Evolutionary conservation across 2,888 invertebrate genomes (phyloP).

Genomic region (Drosophila maculinotata): DNA sequence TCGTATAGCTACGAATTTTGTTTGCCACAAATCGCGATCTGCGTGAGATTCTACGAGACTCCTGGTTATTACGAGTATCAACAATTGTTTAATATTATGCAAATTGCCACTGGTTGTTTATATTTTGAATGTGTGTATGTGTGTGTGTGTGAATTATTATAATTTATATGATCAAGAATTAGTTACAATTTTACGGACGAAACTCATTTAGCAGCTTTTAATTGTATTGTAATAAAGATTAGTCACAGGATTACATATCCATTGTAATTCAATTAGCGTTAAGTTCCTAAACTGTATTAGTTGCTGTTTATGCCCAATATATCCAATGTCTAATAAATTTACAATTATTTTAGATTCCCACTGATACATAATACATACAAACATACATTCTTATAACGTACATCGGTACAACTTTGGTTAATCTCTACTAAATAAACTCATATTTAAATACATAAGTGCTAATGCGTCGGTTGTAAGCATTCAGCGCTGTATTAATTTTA

Average conservation of each 20-base stretch:
- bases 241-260: constrained; percentile 16
- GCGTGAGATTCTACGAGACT: background rate
- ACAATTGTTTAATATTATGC: constrained; percentile 7
- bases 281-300: constrained; percentile 43
- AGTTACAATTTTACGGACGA: constrained; percentile 34
- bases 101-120: constrained; percentile 9
- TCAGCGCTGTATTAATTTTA: constrained; percentile 50
- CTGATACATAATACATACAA: constrained; percentile 9
- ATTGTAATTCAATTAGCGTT: constrained; percentile 34
- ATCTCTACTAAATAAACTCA: constrained; percentile 7
- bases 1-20: too few relatives aligned
- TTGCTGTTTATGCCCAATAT: constrained; percentile 11
- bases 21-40: too few relatives aligned
- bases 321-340: constrained; percentile 6
- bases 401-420: constrained; percentile 8
- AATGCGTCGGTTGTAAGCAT: constrained; percentile 68
- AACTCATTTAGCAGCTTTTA: constrained; percentile 16
- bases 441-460: constrained; percentile 17
- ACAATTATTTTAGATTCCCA: background rate
- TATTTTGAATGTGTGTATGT: constrained; percentile 1
- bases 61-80: background rate
- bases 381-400: constrained; percentile 12
- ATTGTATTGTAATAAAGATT: constrained; percentile 18
- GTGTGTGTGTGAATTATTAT: constrained; percentile 12
- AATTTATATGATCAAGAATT: constrained; percentile 43